phyloP scores from a whole-genome alignment of 2,113 vertebrate species.

The Eulacestoma nigropectus region DNA sequence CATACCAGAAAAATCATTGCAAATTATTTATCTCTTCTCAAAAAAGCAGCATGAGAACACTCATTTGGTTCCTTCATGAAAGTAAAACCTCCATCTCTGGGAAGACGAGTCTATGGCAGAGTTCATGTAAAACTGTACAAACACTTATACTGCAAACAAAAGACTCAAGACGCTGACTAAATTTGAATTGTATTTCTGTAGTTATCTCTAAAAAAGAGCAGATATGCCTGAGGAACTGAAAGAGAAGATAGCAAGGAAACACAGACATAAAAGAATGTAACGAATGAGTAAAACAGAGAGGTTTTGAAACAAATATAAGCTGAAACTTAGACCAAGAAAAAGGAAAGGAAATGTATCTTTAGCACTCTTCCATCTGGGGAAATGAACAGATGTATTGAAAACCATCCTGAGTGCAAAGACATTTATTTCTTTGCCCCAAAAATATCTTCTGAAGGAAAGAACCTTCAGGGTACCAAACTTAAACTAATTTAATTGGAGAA shows the following conservation, averaged over 20 bases:
- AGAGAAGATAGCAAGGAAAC: background rate
- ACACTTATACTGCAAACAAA: background rate
- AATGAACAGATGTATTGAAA: background rate
- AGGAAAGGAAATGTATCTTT: background rate
- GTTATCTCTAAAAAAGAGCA: background rate
- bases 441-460: background rate
- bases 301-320: background rate
- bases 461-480: background rate
- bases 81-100: background rate
- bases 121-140: background rate
- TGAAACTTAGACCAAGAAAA: background rate
- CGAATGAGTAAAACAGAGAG: background rate
- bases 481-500: background rate
- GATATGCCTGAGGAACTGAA: background rate
- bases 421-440: background rate
- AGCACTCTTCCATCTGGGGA: background rate
- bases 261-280: background rate
- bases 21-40: background rate
- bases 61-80: background rate
- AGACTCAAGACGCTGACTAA: background rate
- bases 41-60: background rate
- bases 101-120: background rate
- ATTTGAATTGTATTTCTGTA: background rate
- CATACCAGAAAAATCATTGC: background rate
- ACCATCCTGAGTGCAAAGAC: background rate